Conservation (phyloP, 2,797 vertebrate species). For the Gila robusta region DNA sequence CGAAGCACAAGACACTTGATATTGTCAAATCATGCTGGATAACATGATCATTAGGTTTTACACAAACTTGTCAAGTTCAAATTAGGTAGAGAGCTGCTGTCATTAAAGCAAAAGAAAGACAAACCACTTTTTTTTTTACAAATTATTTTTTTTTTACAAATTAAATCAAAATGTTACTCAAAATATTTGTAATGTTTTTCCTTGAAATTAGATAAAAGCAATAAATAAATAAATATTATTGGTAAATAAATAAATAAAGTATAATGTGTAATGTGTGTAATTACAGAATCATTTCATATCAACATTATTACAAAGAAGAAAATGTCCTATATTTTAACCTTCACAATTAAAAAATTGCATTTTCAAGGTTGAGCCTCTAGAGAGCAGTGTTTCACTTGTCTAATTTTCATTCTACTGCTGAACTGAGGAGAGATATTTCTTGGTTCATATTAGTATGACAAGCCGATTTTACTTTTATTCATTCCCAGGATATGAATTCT, state of each 20-base stretch:
- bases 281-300: neutral
- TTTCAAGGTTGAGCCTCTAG: constrained; percentile 66
- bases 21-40: neutral
- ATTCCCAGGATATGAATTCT: too few species aligned
- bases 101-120: neutral
- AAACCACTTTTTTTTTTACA: neutral
- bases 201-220: neutral
- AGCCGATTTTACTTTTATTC: too few species aligned
- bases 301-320: neutral
- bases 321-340: neutral
- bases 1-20: neutral
- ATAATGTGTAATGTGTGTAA: neutral
- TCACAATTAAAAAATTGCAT: neutral
- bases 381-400: constrained; percentile 73
- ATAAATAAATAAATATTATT: neutral
- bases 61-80: neutral
- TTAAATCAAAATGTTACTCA: neutral
- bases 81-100: neutral
- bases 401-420: constrained; percentile 29
- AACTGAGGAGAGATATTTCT: constrained; percentile 51
- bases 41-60: neutral
- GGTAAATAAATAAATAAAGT: too few species aligned
- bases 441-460: neutral
- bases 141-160: neutral
- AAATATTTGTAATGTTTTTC: neutral